A percentile compares a stretch with the other conserved stretches of the same genome.
These are phyloP conservation scores for Solenopsis invicta DNA, from an alignment of 1,140 invertebrate species.

Conservation along the genomic window DNA sequence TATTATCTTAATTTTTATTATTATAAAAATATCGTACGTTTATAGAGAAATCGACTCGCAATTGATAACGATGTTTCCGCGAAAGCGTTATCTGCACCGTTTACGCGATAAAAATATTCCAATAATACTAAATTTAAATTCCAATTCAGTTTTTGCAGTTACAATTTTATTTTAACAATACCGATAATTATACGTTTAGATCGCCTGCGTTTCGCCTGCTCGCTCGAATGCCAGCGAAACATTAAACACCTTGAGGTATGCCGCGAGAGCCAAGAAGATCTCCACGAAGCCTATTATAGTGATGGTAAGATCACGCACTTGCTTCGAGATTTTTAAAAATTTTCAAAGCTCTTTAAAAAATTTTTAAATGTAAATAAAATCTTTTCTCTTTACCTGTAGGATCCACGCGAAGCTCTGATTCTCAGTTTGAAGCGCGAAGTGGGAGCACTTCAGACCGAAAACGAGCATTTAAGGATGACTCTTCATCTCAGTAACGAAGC, in stretches of 20 bases:
- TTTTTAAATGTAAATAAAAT: neutral
- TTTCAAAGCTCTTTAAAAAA: neutral
- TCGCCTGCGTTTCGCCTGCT: constrained; percentile 96
- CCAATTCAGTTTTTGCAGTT: constrained; percentile 9
- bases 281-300: constrained; percentile 96
- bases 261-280: constrained; percentile 95
- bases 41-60: neutral
- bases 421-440: constrained; percentile 96
- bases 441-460: constrained; percentile 95
- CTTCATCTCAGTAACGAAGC: constrained; percentile 87
- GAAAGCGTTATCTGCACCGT: neutral
- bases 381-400: constrained; percentile 87
- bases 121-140: constrained; percentile 1
- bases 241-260: constrained; percentile 96
- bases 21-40: no score
- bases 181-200: constrained; percentile 88
- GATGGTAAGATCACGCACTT: constrained; percentile 91
- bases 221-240: constrained; percentile 96
- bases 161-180: constrained; percentile 27
- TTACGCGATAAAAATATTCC: neutral
- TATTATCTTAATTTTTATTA: no score
- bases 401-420: constrained; percentile 96
- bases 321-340: neutral
- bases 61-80: constrained; percentile 1
- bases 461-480: constrained; percentile 94